A percentile compares a stretch with the other conserved stretches of the same genome.
phyloP scores from a whole-genome alignment of 2,888 invertebrate genomes.

The Pharmacophagus antenor region DNA sequence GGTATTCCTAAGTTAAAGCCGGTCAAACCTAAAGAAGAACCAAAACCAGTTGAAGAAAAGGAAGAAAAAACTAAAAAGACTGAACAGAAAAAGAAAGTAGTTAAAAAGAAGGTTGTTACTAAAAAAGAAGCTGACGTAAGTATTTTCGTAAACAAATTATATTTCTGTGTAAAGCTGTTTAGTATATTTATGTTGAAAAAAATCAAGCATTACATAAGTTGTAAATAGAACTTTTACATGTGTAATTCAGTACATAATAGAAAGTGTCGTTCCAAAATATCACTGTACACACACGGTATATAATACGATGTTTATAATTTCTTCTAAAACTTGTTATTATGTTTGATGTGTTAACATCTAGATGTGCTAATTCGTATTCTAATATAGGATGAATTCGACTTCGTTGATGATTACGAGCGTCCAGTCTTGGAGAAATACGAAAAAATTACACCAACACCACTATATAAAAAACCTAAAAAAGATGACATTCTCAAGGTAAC shows the following conservation, averaged over 20 bases:
- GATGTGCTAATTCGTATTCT: conserved; percentile 66
- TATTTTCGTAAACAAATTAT: conserved; percentile 33
- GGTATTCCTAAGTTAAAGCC: conserved; percentile 82
- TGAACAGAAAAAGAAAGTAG: conserved; percentile 63
- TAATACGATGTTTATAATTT: background rate
- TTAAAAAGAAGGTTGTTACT: conserved; percentile 73
- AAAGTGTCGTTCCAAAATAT: background rate
- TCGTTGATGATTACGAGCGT: conserved; percentile 88
- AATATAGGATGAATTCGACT: conserved; percentile 74
- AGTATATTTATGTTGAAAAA: conserved; percentile 15
- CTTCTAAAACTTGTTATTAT: background rate
- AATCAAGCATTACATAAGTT: conserved; percentile 9
- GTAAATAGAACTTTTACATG: conserved; percentile 14
- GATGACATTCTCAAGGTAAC: conserved; percentile 73
- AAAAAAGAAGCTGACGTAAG: conserved; percentile 78
- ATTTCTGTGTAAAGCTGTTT: conserved; percentile 50
- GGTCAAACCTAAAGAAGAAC: conserved; percentile 75
- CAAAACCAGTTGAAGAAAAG: conserved; percentile 70
- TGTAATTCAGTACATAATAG: background rate
- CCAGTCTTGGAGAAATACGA: conserved; percentile 87
- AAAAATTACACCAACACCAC: conserved; percentile 78
- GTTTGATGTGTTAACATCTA: conserved; percentile 56
- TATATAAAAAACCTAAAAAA: conserved; percentile 75
- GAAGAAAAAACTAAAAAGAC: conserved; percentile 60
- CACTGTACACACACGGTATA: background rate